These are phyloP conservation scores for Gambelia wislizenii DNA, from an alignment of 2,797 vertebrate species.

Conservation along the genomic window DNA sequence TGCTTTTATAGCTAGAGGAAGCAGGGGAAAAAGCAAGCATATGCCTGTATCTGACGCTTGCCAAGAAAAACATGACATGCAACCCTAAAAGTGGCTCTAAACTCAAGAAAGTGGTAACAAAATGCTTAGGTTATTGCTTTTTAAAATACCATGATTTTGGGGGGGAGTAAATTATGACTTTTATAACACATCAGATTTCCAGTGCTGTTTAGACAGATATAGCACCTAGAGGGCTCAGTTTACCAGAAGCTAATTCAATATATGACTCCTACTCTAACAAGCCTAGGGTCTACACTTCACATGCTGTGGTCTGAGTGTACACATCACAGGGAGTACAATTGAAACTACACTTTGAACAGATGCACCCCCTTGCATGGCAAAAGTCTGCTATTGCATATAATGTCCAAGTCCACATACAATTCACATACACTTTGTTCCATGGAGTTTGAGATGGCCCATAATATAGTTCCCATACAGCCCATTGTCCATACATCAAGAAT, in stretches of 20 bases:
- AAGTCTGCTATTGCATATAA: neutral
- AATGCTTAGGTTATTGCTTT: slow-evolving; percentile 6
- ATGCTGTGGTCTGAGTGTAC: neutral
- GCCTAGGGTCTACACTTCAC: neutral
- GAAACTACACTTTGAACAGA: neutral
- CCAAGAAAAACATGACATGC: slow-evolving; percentile 13
- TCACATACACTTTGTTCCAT: neutral
- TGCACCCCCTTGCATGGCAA: neutral
- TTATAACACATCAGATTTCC: neutral
- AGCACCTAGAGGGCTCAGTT: neutral
- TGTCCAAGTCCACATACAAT: neutral
- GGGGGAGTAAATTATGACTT: slow-evolving; percentile 8
- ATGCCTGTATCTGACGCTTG: neutral
- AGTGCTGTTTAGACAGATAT: neutral
- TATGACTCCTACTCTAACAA: neutral
- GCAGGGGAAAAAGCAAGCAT: neutral
- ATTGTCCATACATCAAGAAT: neutral
- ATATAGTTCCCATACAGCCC: neutral
- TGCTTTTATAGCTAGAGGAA: neutral
- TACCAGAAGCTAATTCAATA: neutral
- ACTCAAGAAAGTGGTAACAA: slow-evolving; percentile 1
- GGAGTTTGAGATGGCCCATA: neutral
- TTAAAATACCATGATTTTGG: neutral
- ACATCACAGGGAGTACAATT: neutral
- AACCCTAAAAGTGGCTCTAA: slow-evolving; percentile 3